phyloP scores from a whole-genome alignment of 2,888 invertebrate genomes.

The Eilema griseolum region DNA sequence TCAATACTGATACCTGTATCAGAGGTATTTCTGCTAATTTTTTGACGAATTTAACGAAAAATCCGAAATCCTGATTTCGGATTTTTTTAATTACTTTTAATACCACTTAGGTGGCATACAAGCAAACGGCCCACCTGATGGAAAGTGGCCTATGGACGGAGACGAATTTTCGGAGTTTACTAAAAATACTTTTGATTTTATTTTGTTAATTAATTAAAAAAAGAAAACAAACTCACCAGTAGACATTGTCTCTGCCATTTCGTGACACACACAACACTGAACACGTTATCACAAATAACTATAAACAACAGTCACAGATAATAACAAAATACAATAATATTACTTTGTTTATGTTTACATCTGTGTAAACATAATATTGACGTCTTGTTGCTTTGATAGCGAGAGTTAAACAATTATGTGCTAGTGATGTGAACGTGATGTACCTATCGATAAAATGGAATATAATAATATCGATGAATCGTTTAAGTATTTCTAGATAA shows the following conservation, averaged over 20 bases:
- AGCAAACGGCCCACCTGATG: too few relatives aligned
- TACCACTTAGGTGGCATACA: too few relatives aligned
- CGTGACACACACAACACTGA: not conserved
- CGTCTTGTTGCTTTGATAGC: slow-evolving; percentile 50
- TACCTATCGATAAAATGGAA: slow-evolving; percentile 35
- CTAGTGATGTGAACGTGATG: slow-evolving; percentile 33
- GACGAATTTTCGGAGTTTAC: too few relatives aligned
- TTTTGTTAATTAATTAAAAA: too few relatives aligned
- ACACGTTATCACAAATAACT: not conserved
- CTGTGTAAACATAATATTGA: slow-evolving; percentile 53
- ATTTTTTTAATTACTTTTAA: too few relatives aligned
- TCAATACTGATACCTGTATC: too few relatives aligned
- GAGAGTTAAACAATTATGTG: slow-evolving; percentile 50
- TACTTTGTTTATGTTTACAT: slow-evolving; percentile 45
- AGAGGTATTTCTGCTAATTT: too few relatives aligned
- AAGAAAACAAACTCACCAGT: slow-evolving; percentile 28
- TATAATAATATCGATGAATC: slow-evolving; percentile 6
- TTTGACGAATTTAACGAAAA: too few relatives aligned
- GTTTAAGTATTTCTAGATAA: slow-evolving; percentile 6
- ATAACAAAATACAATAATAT: slow-evolving; percentile 28
- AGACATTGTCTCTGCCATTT: slow-evolving; percentile 30
- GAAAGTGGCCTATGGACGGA: too few relatives aligned
- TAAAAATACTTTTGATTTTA: too few relatives aligned
- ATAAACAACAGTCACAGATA: slow-evolving; percentile 25
- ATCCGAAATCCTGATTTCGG: too few relatives aligned